A percentile compares a stretch with the other conserved stretches of the same genome.
Conservation (phyloP, 92 coral and sea anemone species). For the Zoanthus sansibaricus region DNA sequence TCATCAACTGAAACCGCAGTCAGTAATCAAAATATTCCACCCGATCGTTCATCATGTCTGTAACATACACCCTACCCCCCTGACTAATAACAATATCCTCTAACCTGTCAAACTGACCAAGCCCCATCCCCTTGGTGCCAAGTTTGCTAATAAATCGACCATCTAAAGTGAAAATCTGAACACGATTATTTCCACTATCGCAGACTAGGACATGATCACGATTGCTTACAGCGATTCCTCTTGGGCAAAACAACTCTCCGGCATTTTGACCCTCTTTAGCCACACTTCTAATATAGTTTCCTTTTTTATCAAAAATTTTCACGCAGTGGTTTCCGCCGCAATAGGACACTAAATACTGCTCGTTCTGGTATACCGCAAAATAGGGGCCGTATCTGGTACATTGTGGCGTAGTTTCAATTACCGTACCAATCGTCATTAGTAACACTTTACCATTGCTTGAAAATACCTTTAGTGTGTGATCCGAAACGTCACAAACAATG, state of each 20-base stretch:
- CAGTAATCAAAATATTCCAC: constrained; percentile 42
- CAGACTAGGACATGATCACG: constrained; percentile 51
- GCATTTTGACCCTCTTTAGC: constrained; percentile 35
- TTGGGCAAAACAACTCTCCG: constrained; percentile 32
- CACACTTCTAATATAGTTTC: constrained; percentile 17
- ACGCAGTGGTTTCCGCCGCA: constrained; percentile 45
- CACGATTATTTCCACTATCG: constrained; percentile 38
- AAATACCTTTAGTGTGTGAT: constrained; percentile 32
- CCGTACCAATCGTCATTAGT: constrained; percentile 16
- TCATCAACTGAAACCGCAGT: background rate
- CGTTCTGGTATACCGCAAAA: constrained; percentile 29
- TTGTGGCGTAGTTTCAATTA: constrained; percentile 24
- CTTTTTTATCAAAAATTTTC: constrained; percentile 35
- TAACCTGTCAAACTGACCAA: constrained; percentile 37
- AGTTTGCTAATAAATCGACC: constrained; percentile 62
- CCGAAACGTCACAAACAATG: constrained; percentile 33
- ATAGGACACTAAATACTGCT: constrained; percentile 37
- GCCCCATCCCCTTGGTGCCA: constrained; percentile 47
- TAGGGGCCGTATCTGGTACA: constrained; percentile 38
- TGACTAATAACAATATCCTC: constrained; percentile 36
- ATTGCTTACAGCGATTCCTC: constrained; percentile 35
- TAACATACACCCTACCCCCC: constrained; percentile 25
- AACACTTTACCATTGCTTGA: constrained; percentile 19
- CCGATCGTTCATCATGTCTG: constrained; percentile 33
- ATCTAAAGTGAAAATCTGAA: constrained; percentile 57